Conservation (phyloP, 1,140 invertebrate species). For the Oncopodura yosiiana region DNA sequence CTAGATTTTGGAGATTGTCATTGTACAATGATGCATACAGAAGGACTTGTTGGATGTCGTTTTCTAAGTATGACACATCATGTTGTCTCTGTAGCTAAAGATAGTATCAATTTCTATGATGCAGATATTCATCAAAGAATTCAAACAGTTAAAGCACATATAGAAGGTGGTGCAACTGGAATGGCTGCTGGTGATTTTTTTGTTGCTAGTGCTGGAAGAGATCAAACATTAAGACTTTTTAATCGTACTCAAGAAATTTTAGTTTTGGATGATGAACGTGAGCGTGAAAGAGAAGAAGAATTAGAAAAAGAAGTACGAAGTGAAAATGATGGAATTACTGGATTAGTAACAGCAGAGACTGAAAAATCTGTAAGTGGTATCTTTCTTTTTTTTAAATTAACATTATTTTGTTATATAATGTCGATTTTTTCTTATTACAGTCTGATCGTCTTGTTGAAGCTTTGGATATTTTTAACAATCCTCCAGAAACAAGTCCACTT, state of each 20-base stretch:
- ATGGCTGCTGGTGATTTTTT: constrained; percentile 59
- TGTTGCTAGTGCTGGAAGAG: constrained; percentile 73
- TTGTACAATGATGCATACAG: constrained; percentile 54
- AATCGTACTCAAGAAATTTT: constrained; percentile 78
- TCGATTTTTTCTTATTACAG: constrained; percentile 42
- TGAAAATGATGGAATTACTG: constrained; percentile 55
- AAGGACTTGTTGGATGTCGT: constrained; percentile 25
- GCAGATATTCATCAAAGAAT: constrained; percentile 86
- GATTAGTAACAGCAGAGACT: constrained; percentile 76
- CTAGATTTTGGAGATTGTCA: constrained; percentile 97
- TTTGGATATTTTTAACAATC: constrained; percentile 65
- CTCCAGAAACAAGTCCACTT: constrained; percentile 54
- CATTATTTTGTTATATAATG: background rate
- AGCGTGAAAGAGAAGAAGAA: constrained; percentile 64
- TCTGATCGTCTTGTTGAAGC: constrained; percentile 83
- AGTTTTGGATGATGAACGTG: constrained; percentile 82
- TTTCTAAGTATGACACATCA: constrained; percentile 32
- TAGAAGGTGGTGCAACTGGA: constrained; percentile 32
- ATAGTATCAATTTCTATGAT: constrained; percentile 68
- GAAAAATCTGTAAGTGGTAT: constrained; percentile 66
- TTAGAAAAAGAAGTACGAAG: constrained; percentile 61
- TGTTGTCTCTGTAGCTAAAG: constrained; percentile 30
- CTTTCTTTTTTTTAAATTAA: background rate
- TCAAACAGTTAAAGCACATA: constrained; percentile 57
- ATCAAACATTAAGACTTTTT: constrained; percentile 78